phyloP scores from a whole-genome alignment of 2,797 vertebrate genomes.

The Apogon hyalosoma region DNA sequence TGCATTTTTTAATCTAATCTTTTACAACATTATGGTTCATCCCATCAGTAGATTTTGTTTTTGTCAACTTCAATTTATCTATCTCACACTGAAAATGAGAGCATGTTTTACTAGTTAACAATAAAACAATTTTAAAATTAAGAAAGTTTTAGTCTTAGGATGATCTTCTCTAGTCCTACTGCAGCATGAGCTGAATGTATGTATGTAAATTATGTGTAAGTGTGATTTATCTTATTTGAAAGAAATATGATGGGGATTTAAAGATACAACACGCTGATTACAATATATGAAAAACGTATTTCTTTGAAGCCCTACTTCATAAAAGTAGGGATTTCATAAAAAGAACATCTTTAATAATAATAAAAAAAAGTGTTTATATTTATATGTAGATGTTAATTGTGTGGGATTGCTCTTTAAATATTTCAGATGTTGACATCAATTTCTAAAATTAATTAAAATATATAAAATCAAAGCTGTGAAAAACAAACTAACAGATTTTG shows the following conservation, averaged over 20 bases:
- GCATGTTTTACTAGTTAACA: conserved; percentile 12
- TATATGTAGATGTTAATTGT: not conserved
- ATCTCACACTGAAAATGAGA: conserved; percentile 11
- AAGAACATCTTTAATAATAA: not conserved
- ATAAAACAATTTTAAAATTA: conserved; percentile 2
- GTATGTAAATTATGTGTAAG: conserved; percentile 60
- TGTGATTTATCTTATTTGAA: conserved; percentile 56
- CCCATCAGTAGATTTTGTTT: conserved; percentile 17
- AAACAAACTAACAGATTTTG: not conserved
- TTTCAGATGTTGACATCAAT: not conserved
- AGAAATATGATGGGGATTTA: conserved; percentile 44
- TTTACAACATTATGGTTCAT: conserved; percentile 24
- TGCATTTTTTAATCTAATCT: conserved; percentile 11
- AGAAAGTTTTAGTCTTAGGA: conserved; percentile 24
- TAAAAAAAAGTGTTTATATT: too few relatives aligned
- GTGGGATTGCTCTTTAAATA: conserved; percentile 5
- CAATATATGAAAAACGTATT: conserved; percentile 35
- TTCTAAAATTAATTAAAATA: not conserved
- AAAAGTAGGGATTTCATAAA: conserved; percentile 10
- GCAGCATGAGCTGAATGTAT: conserved; percentile 24
- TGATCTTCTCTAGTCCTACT: conserved; percentile 20
- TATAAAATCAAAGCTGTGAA: not conserved
- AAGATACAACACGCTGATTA: conserved; percentile 44
- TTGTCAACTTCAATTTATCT: conserved; percentile 5
- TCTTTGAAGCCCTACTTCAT: conserved; percentile 3